Conservation (phyloP, 92 coral and sea anemone species). For the Parazoanthus darwini region DNA sequence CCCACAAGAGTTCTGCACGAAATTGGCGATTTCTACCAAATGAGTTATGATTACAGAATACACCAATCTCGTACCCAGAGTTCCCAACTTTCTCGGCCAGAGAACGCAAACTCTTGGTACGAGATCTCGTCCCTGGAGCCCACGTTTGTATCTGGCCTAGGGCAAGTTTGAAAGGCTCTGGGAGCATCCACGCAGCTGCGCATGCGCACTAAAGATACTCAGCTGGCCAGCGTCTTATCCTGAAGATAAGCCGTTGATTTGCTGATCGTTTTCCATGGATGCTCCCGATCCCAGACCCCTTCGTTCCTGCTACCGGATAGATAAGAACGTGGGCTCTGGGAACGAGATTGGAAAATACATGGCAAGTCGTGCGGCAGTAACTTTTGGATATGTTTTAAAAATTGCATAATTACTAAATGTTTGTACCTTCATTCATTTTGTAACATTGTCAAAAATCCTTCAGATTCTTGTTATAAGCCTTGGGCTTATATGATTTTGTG, state of each 20-base stretch:
- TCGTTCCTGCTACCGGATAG: not conserved
- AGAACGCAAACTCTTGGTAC: slow-evolving; percentile 21
- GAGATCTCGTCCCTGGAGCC: slow-evolving; percentile 34
- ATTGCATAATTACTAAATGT: too few relatives aligned
- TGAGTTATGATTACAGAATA: not conserved
- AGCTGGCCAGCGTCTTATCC: not conserved
- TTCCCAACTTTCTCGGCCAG: not conserved
- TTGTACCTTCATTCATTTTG: too few relatives aligned
- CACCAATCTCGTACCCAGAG: slow-evolving; percentile 4
- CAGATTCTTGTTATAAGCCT: too few relatives aligned
- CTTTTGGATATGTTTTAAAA: too few relatives aligned
- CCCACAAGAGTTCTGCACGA: not conserved
- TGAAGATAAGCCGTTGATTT: not conserved
- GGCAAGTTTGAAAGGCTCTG: not conserved
- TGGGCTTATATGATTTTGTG: too few relatives aligned
- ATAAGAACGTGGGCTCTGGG: slow-evolving; percentile 17
- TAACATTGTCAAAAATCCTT: too few relatives aligned
- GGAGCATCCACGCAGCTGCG: slow-evolving; percentile 31
- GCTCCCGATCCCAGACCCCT: not conserved
- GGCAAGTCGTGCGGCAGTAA: too few relatives aligned
- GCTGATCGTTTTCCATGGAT: not conserved
- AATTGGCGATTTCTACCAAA: not conserved
- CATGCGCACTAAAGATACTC: slow-evolving; percentile 28
- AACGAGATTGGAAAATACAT: slow-evolving; percentile 12
- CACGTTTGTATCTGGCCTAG: slow-evolving; percentile 4